Percentiles rank a stretch among this genome's conserved stretches.
Conservation (phyloP, 2,888 invertebrate genomes). For the Bruchidius siliquastri region DNA sequence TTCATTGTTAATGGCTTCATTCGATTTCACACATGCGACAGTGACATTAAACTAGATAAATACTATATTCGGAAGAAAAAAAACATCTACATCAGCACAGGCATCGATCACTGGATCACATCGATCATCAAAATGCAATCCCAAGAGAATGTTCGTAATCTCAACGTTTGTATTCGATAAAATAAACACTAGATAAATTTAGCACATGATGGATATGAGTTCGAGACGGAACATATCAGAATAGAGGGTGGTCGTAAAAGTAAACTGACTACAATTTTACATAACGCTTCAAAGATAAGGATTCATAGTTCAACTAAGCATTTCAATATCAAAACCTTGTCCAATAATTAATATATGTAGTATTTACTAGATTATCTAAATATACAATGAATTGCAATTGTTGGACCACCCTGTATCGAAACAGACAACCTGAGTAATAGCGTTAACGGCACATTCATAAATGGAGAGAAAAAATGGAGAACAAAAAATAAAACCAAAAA, state of each 20-base stretch:
- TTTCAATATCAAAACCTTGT: no score
- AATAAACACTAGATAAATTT: neutral
- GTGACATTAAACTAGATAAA: no score
- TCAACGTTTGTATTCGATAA: neutral
- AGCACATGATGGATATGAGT: neutral
- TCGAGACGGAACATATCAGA: neutral
- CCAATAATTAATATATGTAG: no score
- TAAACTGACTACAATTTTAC: neutral
- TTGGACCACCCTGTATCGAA: conserved; percentile 20
- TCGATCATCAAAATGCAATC: neutral
- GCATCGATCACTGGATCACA: neutral
- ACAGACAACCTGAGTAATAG: conserved; percentile 37
- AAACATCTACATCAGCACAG: neutral
- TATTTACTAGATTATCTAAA: no score
- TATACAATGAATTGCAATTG: neutral
- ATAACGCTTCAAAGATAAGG: neutral
- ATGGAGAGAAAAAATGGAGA: conserved; percentile 27
- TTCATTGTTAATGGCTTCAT: no score
- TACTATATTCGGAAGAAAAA: neutral
- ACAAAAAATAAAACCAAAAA: conserved; percentile 25
- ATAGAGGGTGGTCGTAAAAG: neutral
- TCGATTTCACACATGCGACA: neutral
- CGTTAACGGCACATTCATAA: conserved; percentile 45
- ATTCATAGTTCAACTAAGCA: no score
- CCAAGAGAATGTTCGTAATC: neutral